Base-by-base conservation (phyloP, 2,888 invertebrate species). In the Cyclophora punctaria region DNA sequence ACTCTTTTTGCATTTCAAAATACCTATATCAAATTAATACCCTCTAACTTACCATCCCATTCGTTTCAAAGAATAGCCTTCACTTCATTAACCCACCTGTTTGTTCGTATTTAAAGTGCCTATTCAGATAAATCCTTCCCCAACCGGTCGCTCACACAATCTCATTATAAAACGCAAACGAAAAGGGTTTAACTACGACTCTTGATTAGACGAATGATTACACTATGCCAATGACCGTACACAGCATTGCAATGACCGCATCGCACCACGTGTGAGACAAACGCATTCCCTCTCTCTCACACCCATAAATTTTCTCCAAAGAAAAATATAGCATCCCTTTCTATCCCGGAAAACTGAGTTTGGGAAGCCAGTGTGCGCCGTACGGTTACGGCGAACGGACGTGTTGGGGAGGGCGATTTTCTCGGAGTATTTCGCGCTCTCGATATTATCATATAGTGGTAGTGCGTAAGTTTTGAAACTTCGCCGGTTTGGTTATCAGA, bases 181-280 rank as follows among this genome's bases (percentile, higher is more conserved):
- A 59, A 62, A 64, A 61, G 58, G 59, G 56, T 49, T 20, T 60
- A 57, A 52, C 55, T 53, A 66, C 53, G 49, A 50, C 57, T 56
- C 62, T 64, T 64, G 64, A 66, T 70, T 71, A 73, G 69, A 69
- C 57, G 52, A 75, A 68, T 74, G 69, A 78, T 78, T 72, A 73
- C 69, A 68, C 67, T 75, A 77, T 80, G 83, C 83, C 85, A 86
- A 83, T 85, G 84, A 85, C 86, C 86, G 84, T 79, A 78, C 78
- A 35, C 55, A 51, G 52, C 75, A 73, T 78, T 83, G 84, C 83
- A 83, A 80, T 80, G 80, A 84, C 86, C 84, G 85, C 85, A 83
- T 75, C 77, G 77, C 68, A 67, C 79, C 83, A 85, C 85, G 83
- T 83, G 84, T 71, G 73, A 74, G 73, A 76, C 62, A 63, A 63